phyloP scores from a whole-genome alignment of 2,888 invertebrate species.

The Tromatobia lineatoria region DNA sequence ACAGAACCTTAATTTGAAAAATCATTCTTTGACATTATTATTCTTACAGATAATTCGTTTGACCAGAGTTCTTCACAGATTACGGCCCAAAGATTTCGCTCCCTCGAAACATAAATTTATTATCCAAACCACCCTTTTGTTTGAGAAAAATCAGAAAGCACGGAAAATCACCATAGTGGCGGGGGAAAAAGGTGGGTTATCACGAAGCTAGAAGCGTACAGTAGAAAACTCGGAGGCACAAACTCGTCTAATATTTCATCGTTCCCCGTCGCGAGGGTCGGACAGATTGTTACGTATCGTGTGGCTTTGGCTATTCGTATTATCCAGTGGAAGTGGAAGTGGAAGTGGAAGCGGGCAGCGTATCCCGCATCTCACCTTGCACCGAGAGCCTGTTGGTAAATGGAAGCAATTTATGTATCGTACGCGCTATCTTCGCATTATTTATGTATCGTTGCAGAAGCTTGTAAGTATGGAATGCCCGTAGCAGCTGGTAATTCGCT shows the following conservation, averaged over 20 bases:
- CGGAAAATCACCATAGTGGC: neutral
- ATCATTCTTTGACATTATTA: too few relatives aligned
- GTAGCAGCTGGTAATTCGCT: neutral
- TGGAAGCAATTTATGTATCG: slow-evolving; percentile 56
- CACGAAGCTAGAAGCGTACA: neutral
- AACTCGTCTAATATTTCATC: slow-evolving; percentile 60
- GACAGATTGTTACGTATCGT: slow-evolving; percentile 59
- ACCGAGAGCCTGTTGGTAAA: slow-evolving; percentile 26
- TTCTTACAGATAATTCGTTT: neutral
- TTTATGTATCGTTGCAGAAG: slow-evolving; percentile 39
- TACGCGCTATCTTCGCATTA: slow-evolving; percentile 40
- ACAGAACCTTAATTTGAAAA: neutral
- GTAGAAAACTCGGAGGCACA: slow-evolving; percentile 31
- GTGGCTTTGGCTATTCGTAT: slow-evolving; percentile 61
- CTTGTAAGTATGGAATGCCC: slow-evolving; percentile 22
- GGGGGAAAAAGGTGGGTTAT: neutral
- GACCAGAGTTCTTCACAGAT: neutral
- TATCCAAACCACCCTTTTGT: slow-evolving; percentile 24
- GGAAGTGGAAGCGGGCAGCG: neutral
- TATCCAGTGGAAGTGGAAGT: slow-evolving; percentile 34
- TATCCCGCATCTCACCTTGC: slow-evolving; percentile 26
- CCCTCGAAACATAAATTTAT: slow-evolving; percentile 41
- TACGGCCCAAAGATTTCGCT: neutral
- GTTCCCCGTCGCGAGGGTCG: slow-evolving; percentile 26
- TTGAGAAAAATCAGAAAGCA: slow-evolving; percentile 35